Percentiles rank a stretch among this genome's conserved stretches.
These are phyloP conservation scores for Mormyrus lacerda DNA, from an alignment of 2,113 vertebrate genomes.

Conservation along the genomic window DNA sequence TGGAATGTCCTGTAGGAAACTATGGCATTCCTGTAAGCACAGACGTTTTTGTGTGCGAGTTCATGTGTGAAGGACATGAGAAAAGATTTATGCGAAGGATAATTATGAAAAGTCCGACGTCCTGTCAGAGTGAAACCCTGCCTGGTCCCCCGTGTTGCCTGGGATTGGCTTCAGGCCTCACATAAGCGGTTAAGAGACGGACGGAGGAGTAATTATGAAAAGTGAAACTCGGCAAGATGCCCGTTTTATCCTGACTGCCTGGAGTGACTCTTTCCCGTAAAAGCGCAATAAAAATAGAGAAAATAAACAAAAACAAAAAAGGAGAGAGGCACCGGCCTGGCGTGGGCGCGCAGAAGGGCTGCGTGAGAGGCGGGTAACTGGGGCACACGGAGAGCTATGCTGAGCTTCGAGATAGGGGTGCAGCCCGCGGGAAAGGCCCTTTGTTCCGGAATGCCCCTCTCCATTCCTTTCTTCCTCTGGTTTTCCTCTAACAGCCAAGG, in stretches of 20 bases:
- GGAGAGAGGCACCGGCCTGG: not conserved
- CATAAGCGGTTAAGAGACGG: not conserved
- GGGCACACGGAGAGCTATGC: constrained; percentile 25
- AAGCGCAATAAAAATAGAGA: not conserved
- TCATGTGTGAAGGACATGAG: not conserved
- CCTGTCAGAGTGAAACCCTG: not conserved
- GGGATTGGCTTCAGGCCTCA: not conserved
- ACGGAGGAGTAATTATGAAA: not conserved
- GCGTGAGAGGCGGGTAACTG: constrained; percentile 21
- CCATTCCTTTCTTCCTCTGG: constrained; percentile 1
- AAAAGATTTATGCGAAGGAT: not conserved
- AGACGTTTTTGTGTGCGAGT: not conserved
- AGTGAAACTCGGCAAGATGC: not conserved
- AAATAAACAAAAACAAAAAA: not conserved
- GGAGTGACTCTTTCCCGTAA: constrained; percentile 5
- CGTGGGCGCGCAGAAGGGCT: not conserved
- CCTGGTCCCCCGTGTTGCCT: not conserved
- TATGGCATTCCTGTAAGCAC: not conserved
- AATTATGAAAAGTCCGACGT: not conserved
- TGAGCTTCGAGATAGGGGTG: constrained; percentile 20
- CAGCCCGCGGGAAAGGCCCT: constrained; percentile 11
- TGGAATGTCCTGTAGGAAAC: not conserved
- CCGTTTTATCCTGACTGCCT: not conserved
- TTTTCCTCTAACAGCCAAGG: constrained; percentile 12
- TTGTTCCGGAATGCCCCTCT: constrained; percentile 27